A percentile compares a stretch with the other conserved stretches of the same genome.
Conservation (phyloP, 2,797 vertebrate species). For the Aulostomus chinensis region DNA sequence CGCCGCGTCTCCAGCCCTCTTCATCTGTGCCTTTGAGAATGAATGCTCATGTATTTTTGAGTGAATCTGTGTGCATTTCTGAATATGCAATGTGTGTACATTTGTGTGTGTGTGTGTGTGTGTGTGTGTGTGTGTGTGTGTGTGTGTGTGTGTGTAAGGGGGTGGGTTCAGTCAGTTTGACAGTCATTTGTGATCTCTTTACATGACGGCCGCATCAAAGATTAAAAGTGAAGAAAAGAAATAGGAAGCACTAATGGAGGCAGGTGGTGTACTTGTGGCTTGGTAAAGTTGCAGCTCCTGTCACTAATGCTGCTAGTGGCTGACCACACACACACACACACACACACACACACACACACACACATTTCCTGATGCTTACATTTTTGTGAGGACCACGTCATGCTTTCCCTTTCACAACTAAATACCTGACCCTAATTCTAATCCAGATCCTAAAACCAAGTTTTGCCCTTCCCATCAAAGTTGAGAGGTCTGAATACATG, state of each 20-base stretch:
- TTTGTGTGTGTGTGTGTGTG: background rate
- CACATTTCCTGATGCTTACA: too few species aligned
- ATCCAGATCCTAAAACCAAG: too few species aligned
- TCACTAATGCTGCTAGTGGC: conserved; percentile 25
- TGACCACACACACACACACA: conserved; percentile 8
- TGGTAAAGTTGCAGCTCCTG: conserved; percentile 35
- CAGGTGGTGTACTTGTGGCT: conserved; percentile 10
- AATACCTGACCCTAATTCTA: too few species aligned
- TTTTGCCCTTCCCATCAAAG: too few species aligned
- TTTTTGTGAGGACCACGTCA: too few species aligned
- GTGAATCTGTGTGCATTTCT: conserved; percentile 1
- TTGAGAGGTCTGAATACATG: too few species aligned
- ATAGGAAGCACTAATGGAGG: conserved; percentile 46
- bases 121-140: background rate
- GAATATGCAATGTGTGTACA: background rate
- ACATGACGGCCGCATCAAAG: conserved; percentile 52
- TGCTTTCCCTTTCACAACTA: too few species aligned
- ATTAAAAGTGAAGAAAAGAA: conserved; percentile 42
- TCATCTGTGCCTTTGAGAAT: background rate
- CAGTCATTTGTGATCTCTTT: conserved; percentile 26
- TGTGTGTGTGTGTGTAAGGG: background rate
- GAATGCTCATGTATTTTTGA: conserved; percentile 11
- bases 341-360: conserved; percentile 1
- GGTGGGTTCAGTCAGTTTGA: conserved; percentile 26
- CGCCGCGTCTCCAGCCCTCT: too few species aligned